A percentile compares a stretch with the other conserved stretches of the same genome.
Evolutionary conservation across 2,888 invertebrate species (phyloP).

Genomic region (Drosophila ezoana): DNA sequence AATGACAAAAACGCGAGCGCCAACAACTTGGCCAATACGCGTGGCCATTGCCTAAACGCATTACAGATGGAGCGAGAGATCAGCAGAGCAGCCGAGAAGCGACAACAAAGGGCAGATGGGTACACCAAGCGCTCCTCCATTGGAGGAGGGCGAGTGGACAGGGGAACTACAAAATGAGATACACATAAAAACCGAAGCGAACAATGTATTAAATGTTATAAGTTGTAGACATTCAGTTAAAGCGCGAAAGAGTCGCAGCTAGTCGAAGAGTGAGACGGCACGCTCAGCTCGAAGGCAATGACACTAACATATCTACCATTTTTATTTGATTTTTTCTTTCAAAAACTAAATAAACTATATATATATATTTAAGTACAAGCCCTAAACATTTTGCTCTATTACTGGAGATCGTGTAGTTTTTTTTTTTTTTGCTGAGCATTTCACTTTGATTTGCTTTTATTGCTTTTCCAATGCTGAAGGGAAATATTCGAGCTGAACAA

Average conservation of each 20-base stretch:
- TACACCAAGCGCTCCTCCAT: conserved; percentile 12
- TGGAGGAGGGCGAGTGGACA: neutral
- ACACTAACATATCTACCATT: conserved; percentile 45
- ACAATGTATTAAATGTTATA: conserved; percentile 61
- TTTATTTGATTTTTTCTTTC: neutral
- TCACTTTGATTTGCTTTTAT: conserved; percentile 49
- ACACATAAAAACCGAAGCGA: conserved; percentile 53
- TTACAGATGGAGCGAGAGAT: conserved; percentile 44
- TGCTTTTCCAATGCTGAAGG: conserved; percentile 27
- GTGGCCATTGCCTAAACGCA: conserved; percentile 60
- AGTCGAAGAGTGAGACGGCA: neutral
- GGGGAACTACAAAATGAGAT: conserved; percentile 62
- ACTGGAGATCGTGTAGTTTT: conserved; percentile 5
- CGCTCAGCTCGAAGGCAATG: conserved; percentile 44
- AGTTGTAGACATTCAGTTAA: conserved; percentile 42
- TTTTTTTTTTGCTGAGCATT: conserved; percentile 6
- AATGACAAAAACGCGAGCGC: conserved; percentile 75
- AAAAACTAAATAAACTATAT: conserved; percentile 5
- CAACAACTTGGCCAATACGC: conserved; percentile 77
- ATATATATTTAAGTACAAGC: conserved; percentile 1
- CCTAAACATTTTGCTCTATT: conserved; percentile 5
- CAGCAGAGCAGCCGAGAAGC: neutral
- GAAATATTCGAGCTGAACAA: conserved; percentile 28
- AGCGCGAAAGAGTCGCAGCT: conserved; percentile 3
- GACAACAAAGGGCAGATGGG: conserved; percentile 30